These are phyloP conservation scores for Hylaeus anthracinus DNA, from an alignment of 1,140 invertebrate species.

Conservation along the genomic window DNA sequence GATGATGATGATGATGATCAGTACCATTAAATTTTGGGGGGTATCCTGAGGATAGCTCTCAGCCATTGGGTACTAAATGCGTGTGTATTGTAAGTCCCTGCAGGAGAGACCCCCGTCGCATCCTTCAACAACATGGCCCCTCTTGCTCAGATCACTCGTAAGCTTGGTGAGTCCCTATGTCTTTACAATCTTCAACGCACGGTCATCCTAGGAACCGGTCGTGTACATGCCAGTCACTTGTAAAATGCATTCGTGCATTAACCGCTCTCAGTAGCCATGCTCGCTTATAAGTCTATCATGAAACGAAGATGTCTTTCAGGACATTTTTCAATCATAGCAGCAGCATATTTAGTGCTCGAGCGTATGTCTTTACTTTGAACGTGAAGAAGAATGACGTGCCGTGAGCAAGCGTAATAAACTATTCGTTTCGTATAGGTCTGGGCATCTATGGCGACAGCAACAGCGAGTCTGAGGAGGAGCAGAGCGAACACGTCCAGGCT, in stretches of 20 bases:
- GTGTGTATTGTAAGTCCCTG: constrained; percentile 80
- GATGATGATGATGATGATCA: constrained; percentile 34
- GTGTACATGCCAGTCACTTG: constrained; percentile 37
- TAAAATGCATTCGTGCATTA: constrained; percentile 45
- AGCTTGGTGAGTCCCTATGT: constrained; percentile 83
- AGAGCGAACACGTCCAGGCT: constrained; percentile 71
- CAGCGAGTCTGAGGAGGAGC: constrained; percentile 80
- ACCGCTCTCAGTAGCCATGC: constrained; percentile 36
- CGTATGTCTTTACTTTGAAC: constrained; percentile 55
- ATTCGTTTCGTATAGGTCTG: constrained; percentile 76
- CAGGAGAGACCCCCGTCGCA: constrained; percentile 84
- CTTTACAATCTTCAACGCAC: constrained; percentile 66
- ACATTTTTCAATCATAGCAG: constrained; percentile 56
- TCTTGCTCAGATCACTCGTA: constrained; percentile 85
- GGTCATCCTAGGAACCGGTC: constrained; percentile 69
- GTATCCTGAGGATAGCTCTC: constrained; percentile 66
- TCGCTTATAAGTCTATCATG: constrained; percentile 42
- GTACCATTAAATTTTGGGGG: constrained; percentile 56
- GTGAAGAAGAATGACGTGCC: background rate
- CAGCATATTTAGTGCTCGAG: constrained; percentile 58
- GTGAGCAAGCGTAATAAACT: constrained; percentile 19
- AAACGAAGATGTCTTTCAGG: constrained; percentile 57
- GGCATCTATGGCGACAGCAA: constrained; percentile 82
- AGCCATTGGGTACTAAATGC: constrained; percentile 81
- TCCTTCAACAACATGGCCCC: constrained; percentile 85